Percentiles rank a stretch among this genome's conserved stretches.
Conservation (phyloP, 2,113 vertebrate genomes). For the Pedionomus torquatus region DNA sequence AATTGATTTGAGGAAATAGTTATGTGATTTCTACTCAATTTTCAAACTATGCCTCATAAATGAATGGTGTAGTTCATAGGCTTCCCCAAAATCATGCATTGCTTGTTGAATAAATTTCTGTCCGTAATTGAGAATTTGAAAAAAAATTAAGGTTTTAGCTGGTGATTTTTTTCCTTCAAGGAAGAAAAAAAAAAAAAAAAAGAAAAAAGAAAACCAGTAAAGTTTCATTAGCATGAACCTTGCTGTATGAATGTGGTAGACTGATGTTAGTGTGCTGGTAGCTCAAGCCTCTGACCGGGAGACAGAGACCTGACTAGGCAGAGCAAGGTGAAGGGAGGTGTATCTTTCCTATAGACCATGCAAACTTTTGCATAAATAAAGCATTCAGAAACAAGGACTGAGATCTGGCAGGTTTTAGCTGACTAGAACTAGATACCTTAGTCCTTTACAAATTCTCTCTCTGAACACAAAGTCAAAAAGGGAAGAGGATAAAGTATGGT, state of each 20-base stretch:
- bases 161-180: neutral
- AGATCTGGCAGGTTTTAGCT: neutral
- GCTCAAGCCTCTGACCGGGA: neutral
- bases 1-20: neutral
- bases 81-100: neutral
- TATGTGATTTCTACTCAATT: neutral
- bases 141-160: neutral
- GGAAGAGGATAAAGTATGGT: neutral
- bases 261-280: neutral
- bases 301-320: neutral
- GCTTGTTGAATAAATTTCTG: neutral
- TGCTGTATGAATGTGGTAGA: neutral
- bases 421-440: neutral
- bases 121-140: neutral
- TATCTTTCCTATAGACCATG: neutral
- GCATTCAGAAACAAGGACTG: neutral
- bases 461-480: neutral
- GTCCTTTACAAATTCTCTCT: neutral
- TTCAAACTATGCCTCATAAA: neutral
- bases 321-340: neutral
- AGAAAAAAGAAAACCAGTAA: fast-evolving
- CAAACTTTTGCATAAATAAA: neutral
- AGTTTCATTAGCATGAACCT: neutral
- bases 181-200: too few species aligned
- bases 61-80: neutral